Conservation (phyloP, 2,888 invertebrate species). For the Agrilus biguttatus region DNA sequence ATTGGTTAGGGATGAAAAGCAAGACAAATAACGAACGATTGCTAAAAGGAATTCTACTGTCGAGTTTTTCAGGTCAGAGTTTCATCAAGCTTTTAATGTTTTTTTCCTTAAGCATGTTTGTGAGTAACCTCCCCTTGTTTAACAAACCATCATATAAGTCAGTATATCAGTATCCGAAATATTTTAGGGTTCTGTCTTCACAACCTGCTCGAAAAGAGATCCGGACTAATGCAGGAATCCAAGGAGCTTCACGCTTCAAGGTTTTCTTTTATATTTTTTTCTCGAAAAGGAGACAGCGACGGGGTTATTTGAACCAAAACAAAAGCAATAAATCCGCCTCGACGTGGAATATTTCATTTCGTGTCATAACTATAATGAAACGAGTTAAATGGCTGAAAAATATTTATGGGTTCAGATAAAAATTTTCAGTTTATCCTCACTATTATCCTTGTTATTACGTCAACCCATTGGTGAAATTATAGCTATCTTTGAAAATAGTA, state of each 20-base stretch:
- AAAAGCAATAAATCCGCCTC: conserved; percentile 6
- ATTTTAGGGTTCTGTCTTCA: conserved; percentile 6
- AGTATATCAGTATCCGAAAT: conserved; percentile 9
- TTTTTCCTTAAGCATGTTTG: not conserved
- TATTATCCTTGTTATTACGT: conserved; percentile 1
- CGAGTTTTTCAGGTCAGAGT: too few relatives aligned
- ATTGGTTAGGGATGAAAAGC: too few relatives aligned
- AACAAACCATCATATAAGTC: conserved; percentile 11
- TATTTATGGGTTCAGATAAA: conserved; percentile 4
- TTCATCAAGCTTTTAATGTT: too few relatives aligned
- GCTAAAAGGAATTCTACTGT: too few relatives aligned
- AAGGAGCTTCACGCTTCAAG: conserved; percentile 5
- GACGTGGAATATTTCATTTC: not conserved
- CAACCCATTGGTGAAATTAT: conserved; percentile 2
- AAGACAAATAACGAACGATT: too few relatives aligned
- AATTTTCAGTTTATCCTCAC: not conserved
- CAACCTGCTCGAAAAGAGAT: conserved; percentile 6
- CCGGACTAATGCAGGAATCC: not conserved
- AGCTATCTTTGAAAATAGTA: conserved; percentile 3
- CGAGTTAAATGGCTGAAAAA: conserved; percentile 7
- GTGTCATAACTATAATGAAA: conserved; percentile 3
- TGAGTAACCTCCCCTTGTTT: conserved; percentile 10
- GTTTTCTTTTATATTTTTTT: conserved; percentile 5
- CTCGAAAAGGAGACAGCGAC: conserved; percentile 5
- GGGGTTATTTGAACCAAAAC: conserved; percentile 8